phyloP scores from a whole-genome alignment of 2,888 invertebrate genomes.

The Heteromyza rotundicornis region DNA sequence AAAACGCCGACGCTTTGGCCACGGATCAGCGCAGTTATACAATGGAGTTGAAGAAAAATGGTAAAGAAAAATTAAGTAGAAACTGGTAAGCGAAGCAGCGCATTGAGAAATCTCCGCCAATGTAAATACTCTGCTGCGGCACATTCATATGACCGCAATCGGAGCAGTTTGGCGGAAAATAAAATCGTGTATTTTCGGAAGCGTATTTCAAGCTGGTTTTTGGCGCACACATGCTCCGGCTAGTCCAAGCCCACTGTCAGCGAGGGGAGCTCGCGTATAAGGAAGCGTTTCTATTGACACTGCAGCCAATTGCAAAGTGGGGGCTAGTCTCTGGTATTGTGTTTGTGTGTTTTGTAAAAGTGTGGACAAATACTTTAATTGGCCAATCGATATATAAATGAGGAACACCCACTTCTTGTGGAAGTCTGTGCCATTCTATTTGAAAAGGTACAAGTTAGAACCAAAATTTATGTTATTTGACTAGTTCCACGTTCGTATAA shows the following conservation, averaged over 20 bases:
- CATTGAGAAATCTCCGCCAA: neutral
- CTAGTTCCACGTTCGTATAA: no score
- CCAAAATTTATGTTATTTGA: no score
- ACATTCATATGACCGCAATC: neutral
- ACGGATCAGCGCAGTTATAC: neutral
- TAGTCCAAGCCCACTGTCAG: no score
- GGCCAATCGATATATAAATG: no score
- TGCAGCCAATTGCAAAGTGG: neutral
- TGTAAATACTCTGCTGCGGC: neutral
- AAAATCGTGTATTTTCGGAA: no score
- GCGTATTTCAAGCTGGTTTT: neutral
- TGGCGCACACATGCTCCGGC: neutral
- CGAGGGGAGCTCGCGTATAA: no score
- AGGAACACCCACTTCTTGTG: no score
- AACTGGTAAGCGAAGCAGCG: neutral
- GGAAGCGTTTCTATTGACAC: neutral
- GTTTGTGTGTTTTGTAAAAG: neutral
- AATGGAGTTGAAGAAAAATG: neutral
- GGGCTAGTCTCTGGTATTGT: neutral
- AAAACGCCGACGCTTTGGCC: constrained; percentile 36
- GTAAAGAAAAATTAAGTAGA: neutral
- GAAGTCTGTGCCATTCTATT: no score
- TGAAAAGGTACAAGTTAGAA: no score
- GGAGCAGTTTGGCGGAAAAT: neutral
- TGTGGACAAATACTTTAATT: no score